Evolutionary conservation across 2,888 invertebrate genomes (phyloP), one percentile per base, ranked within the genome.

Genomic region (Mechanitis mazaeus): DNA sequence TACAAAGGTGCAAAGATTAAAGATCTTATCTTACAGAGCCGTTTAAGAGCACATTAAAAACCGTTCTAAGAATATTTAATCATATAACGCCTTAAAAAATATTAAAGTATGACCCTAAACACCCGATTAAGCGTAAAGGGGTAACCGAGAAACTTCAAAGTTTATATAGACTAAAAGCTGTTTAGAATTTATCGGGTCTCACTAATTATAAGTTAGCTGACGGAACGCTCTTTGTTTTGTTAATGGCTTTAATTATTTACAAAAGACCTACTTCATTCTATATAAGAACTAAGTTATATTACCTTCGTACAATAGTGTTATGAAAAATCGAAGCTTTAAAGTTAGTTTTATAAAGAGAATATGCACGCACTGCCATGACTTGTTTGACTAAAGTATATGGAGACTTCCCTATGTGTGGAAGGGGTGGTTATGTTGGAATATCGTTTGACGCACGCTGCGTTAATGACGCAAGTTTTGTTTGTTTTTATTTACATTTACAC

Each of bases 61-160:
- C 56, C 59, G 38, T 57, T 59, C 50, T 56, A 42, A 33, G 28
- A 59, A 59, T 59, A 63, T 59, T 54, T 63, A 57, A 59, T 59
- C 56, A 63, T 54, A 54, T 47, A 54, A 59, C 57, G 54, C 38
- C 47, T 38, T 47, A 38, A 47, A 60, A 66, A 63, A 60, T 45
- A 64, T 61, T 61, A 62, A 50, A 58, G 61, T 60, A 67, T 72
- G 69, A 64, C 70, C 68, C 72, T 66, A 61, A 73, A 72, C 72
- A 76, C 76, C 75, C 76, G 76, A 81, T 81, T 74, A 76, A 56
- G 65, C 72, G 72, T 69, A 72, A 81, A 79, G 74, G 72, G 71
- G 68, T 65, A 65, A 33, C 50, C 54, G 60, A 20, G 59, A 53
- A 54, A 59, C 47, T 61, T 57, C 53, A 50, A 53, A 57, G 38